Base-by-base conservation (phyloP, 2,113 vertebrate genomes). In the Chaetodon trifascialis region DNA sequence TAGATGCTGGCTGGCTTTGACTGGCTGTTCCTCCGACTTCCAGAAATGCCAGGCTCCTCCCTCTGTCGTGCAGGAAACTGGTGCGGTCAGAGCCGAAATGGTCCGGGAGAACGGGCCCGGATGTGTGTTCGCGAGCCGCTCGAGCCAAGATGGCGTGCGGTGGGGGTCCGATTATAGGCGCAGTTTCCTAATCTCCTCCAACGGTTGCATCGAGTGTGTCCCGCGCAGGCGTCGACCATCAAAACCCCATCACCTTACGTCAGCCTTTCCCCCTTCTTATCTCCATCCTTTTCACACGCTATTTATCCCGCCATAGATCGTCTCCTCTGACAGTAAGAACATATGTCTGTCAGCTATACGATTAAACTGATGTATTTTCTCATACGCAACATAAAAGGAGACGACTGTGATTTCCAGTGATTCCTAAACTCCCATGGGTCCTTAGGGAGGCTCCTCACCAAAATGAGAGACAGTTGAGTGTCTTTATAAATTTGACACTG, bases 1-100 rank as follows among this genome's bases (percentile, higher is more conserved):
- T 76, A 76, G 91, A 93, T 91, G 92, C 86, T 90, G 93, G 89
- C 88, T 89, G 92, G 86, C 88, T 88, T 89, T 80, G 89, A 92
- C 94, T 90, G 89, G 88, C 89, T 91, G 86, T 58, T 92, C 69
- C 90, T 88, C 89, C 86, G 88, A 93, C 90, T 91, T 91, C 90
- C 90, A 92, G 88, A 93, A 91, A 91, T 62, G 84, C 87, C 73
- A 93, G 88, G 80, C 94, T 93, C 95, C 95, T 89, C 95, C 95
- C 92, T 94, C 92, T 78, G 58, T 79, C 82, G 83, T 84, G 87
- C 91, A 87, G 70, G 93, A 94, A 93, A 91, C 94, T 91, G 88
- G 15, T n/a, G 34, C 49, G n/a, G 4, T 1, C n/a, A 4, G 91
- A 94, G 84, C 94, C 95, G 74, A 70, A 87, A 93, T 94, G 95